phyloP scores from a whole-genome alignment of 2,888 invertebrate species.

The Melinaea marsaeus region DNA sequence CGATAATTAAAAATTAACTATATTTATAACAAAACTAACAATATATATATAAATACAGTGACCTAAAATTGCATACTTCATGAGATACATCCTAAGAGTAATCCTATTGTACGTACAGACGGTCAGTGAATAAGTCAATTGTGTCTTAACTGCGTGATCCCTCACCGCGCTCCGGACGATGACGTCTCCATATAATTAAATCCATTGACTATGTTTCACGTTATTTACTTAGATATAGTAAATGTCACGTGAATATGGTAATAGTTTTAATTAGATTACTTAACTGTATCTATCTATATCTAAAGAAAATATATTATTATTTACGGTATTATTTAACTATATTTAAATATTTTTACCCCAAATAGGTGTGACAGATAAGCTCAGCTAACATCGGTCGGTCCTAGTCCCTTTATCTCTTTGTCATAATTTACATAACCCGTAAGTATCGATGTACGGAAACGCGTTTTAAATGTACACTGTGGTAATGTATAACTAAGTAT shows the following conservation, averaged over 20 bases:
- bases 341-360: conserved; percentile 7
- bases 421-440: neutral
- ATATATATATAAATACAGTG: too few species aligned
- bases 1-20: too few species aligned
- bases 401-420: conserved; percentile 38
- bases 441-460: conserved; percentile 51
- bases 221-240: conserved; percentile 49
- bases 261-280: neutral
- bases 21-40: too few species aligned
- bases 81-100: too few species aligned
- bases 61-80: too few species aligned
- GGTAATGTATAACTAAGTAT: conserved; percentile 23
- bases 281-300: neutral
- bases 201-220: conserved; percentile 52
- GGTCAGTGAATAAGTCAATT: conserved; percentile 44
- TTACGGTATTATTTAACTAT: neutral
- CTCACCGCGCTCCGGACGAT: conserved; percentile 44
- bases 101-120: neutral
- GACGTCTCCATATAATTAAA: conserved; percentile 61
- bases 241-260: conserved; percentile 31
- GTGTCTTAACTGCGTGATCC: conserved; percentile 55
- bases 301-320: neutral
- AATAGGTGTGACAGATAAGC: conserved; percentile 21
- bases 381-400: conserved; percentile 15
- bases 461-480: conserved; percentile 40